phyloP scores from a whole-genome alignment of 2,888 invertebrate species.

The Xiphydria camelus region DNA sequence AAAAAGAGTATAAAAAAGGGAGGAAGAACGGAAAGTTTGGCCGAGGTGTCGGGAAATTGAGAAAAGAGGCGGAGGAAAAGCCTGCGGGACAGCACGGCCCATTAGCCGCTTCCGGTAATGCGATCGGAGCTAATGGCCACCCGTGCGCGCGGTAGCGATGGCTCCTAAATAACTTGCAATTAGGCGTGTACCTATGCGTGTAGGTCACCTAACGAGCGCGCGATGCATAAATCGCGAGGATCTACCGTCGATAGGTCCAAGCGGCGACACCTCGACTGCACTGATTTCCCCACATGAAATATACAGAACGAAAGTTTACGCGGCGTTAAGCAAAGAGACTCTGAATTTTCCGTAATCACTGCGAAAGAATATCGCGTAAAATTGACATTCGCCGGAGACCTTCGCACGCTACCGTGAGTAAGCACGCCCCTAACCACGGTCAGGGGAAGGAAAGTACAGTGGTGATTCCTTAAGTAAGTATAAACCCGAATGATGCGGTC shows the following conservation, averaged over 20 bases:
- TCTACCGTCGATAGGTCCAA: no score
- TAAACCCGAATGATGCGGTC: conserved; percentile 55
- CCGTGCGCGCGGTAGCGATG: conserved; percentile 37
- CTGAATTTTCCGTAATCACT: no score
- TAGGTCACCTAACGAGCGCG: conserved; percentile 21
- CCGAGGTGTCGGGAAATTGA: conserved; percentile 30
- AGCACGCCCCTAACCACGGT: no score
- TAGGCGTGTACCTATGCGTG: conserved; percentile 24
- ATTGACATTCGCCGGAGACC: no score
- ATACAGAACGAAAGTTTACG: no score
- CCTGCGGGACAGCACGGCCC: conserved; percentile 18
- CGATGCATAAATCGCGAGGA: no score
- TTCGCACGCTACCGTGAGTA: no score
- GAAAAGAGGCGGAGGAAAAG: conserved; percentile 25
- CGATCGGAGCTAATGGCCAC: conserved; percentile 45
- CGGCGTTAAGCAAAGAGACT: no score
- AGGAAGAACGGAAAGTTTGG: conserved; percentile 1
- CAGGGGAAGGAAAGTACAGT: conserved; percentile 28
- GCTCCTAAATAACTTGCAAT: conserved; percentile 43
- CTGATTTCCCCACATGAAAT: no score
- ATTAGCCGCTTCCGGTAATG: conserved; percentile 42
- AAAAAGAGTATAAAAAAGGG: no score
- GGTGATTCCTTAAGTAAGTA: conserved; percentile 52
- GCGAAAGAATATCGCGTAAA: no score
- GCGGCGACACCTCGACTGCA: no score